These are phyloP conservation scores for Catostomus latipinnis DNA, from an alignment of 2,797 vertebrate species.

Conservation along the genomic window DNA sequence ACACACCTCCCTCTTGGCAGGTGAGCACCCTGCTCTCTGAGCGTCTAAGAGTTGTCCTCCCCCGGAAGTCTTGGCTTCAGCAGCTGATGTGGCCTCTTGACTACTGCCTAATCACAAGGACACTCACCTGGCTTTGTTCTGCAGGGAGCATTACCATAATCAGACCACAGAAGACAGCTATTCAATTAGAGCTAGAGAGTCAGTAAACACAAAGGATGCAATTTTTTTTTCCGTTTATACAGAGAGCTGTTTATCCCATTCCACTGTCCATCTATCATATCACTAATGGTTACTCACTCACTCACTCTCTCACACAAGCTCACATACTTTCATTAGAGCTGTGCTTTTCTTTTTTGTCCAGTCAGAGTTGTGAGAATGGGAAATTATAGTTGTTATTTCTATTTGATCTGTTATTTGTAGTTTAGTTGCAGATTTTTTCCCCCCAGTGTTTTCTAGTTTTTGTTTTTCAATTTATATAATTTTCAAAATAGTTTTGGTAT, in stretches of 20 bases:
- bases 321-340: neutral
- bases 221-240: conserved; percentile 9
- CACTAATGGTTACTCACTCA: conserved; percentile 9
- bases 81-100: conserved; percentile 42
- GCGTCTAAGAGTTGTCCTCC: conserved; percentile 8
- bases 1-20: conserved; percentile 1
- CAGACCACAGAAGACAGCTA: conserved; percentile 68
- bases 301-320: neutral
- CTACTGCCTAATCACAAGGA: conserved; percentile 72
- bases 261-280: conserved; percentile 40
- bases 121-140: conserved; percentile 63
- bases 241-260: conserved; percentile 35
- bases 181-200: conserved; percentile 68
- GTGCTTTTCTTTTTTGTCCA: neutral
- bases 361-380: conserved; percentile 12
- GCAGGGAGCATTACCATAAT: conserved; percentile 71
- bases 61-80: neutral
- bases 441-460: no score
- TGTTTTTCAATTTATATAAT: no score
- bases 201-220: conserved; percentile 35
- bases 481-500: no score
- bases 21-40: neutral
- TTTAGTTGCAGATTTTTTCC: no score
- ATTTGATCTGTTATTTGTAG: no score
- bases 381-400: no score